Percentiles rank a stretch among this genome's conserved stretches.
These are phyloP conservation scores for Papilio elwesi DNA, from an alignment of 2,888 invertebrate species.

Conservation along the genomic window DNA sequence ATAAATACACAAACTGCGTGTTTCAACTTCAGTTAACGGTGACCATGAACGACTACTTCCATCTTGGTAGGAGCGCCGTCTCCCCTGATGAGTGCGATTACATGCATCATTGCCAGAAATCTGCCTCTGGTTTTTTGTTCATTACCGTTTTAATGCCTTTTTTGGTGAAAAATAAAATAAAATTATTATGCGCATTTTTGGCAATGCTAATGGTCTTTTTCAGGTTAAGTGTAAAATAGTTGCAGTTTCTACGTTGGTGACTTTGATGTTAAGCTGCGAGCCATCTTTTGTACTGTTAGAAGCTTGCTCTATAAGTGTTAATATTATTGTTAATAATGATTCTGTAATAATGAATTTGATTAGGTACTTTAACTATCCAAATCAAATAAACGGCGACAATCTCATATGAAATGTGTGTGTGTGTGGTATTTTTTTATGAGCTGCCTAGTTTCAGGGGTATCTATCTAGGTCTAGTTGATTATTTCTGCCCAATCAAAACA, in stretches of 20 bases:
- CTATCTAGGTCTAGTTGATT: conserved; percentile 32
- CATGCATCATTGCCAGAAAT: conserved; percentile 17
- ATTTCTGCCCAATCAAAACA: conserved; percentile 56
- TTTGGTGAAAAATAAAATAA: background rate
- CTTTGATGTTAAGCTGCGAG: too few relatives aligned
- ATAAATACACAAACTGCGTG: conserved; percentile 16
- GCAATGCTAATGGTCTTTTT: conserved; percentile 3
- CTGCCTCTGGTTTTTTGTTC: background rate
- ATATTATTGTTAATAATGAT: background rate
- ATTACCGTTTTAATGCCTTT: conserved; percentile 12
- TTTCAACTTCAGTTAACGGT: conserved; percentile 13
- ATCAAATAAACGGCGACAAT: too few relatives aligned
- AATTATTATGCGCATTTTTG: conserved; percentile 11
- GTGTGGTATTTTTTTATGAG: too few relatives aligned
- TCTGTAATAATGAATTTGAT: background rate
- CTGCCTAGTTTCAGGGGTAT: background rate
- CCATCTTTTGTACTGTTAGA: too few relatives aligned
- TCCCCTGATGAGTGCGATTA: background rate
- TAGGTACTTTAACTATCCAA: too few relatives aligned
- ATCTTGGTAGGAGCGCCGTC: background rate
- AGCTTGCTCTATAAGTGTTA: background rate
- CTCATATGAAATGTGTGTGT: too few relatives aligned
- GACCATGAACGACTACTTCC: background rate
- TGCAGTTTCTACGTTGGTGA: background rate
- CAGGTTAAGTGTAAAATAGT: background rate